Base-by-base conservation (phyloP, 2,113 vertebrate genomes). In the Mobula hypostoma region DNA sequence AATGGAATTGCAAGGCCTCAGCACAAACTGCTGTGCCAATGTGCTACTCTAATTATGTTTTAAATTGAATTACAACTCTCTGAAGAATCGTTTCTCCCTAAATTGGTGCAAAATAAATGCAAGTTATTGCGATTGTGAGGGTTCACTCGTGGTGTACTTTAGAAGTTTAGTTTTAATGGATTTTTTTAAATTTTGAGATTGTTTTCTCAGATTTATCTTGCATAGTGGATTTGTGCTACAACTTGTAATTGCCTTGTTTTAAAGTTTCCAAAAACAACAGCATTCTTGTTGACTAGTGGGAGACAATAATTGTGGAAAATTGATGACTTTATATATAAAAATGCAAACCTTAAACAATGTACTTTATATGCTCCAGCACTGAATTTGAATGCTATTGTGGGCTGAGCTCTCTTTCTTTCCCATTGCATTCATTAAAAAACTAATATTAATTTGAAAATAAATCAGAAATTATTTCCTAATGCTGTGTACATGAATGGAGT, bases 361-460 rank as follows among this genome's bases (percentile, higher is more conserved):
- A 76, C 66, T 93, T 24, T 48, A 74, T 93, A 24, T 32, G 7
- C 32, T 68, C 14, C 27, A 68, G n/a, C 2, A 87, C 8, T 9
- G 56, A 87, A 63, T 87, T 92, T 7, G 32, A 92, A 21, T 92
- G 88, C 36, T 92, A n/a, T 92, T 92, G 32, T n/a, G 70, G 88
- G 66, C 88, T 70, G 66, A 29, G 63, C 88, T 70, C 21, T 17
- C 66, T 92, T 92, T 19, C 88, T 40, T 61, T 72, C 66, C 66
- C 66, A 68, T 40, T 68, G 63, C 66, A 92, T 92, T 92, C n/a
- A 72, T 72, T 19, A 72, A 40, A 68, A 92, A 0, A 8, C 58
- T 5, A 87, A 24, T 14, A 29, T 48, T 48, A 87, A 14, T 87
- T 87, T 58, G 48, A 61, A 61, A 85, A 61, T 56, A 29, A 87